Evolutionary conservation across 2,888 invertebrate species (phyloP).

Genomic region (Ashinkailepas kermadecensis): DNA sequence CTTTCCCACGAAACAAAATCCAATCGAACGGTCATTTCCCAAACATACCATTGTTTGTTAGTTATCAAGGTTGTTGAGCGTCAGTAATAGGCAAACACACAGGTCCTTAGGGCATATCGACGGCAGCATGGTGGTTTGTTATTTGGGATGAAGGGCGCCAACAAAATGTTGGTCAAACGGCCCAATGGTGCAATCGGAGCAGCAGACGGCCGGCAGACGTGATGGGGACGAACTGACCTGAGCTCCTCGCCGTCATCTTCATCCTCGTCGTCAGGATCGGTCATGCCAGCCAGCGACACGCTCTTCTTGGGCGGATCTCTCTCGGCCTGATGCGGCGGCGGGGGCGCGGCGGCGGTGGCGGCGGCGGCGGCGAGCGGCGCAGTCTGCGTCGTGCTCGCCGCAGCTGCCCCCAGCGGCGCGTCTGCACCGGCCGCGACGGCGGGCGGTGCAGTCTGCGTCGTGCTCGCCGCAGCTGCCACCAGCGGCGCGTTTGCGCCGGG

Average conservation of each 20-base stretch:
- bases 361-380: neutral
- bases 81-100: no score
- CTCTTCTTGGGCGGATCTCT: neutral
- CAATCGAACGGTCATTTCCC: no score
- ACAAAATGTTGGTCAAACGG: no score
- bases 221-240: neutral
- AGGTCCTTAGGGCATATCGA: no score
- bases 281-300: conserved; percentile 4
- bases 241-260: neutral
- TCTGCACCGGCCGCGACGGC: neutral
- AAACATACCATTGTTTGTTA: no score
- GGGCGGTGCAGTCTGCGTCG: neutral
- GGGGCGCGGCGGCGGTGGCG: neutral
- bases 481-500: neutral
- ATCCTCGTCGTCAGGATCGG: neutral
- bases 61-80: no score
- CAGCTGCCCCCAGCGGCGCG: neutral
- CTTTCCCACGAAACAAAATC: no score
- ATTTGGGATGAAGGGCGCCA: no score
- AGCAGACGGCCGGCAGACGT: no score
- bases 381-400: neutral
- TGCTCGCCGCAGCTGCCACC: neutral
- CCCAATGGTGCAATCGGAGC: no score
- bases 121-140: no score
- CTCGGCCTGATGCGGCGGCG: no score